Percentiles rank a stretch among this genome's conserved stretches.
These are phyloP conservation scores for Pterocles burchelli DNA, from an alignment of 2,113 vertebrate genomes.

Conservation along the genomic window DNA sequence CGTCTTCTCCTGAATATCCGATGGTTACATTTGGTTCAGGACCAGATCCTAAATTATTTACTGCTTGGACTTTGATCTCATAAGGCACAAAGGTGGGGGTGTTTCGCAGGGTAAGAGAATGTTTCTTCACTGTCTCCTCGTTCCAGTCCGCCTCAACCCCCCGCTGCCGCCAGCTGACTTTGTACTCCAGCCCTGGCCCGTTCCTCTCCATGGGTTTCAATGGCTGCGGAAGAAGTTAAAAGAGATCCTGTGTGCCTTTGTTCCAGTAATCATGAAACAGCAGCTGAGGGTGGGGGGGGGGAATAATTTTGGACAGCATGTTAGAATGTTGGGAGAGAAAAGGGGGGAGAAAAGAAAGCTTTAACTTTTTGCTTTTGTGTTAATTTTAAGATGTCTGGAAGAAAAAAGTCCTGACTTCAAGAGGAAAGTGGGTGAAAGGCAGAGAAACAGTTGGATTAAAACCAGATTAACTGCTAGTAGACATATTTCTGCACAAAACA, in stretches of 20 bases:
- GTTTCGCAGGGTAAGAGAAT: constrained; percentile 84
- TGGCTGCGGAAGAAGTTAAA: constrained; percentile 75
- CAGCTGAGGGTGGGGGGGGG: neutral
- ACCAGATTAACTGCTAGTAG: neutral
- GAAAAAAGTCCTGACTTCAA: neutral
- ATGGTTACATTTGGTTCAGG: constrained; percentile 83
- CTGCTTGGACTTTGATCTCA: constrained; percentile 90
- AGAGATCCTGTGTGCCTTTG: neutral
- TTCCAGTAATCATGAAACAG: neutral
- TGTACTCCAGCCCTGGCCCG: constrained; percentile 91
- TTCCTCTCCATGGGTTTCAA: constrained; percentile 87
- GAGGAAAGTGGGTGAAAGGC: neutral
- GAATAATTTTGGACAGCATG: neutral
- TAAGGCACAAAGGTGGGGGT: constrained; percentile 92
- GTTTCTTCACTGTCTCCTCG: constrained; percentile 86
- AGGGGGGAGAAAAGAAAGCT: neutral
- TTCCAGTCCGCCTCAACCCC: constrained; percentile 82
- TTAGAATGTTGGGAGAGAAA: neutral
- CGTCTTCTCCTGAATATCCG: constrained; percentile 92
- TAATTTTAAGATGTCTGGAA: neutral
- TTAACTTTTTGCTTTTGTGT: neutral
- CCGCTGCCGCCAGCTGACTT: constrained; percentile 86
- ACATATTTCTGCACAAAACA: neutral
- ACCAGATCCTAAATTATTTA: constrained; percentile 85
- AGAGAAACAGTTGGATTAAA: neutral